Evolutionary conservation across 2,888 invertebrate genomes (phyloP), one percentile per base, ranked within the genome.

Genomic region (Eristalinus sepulchralis): DNA sequence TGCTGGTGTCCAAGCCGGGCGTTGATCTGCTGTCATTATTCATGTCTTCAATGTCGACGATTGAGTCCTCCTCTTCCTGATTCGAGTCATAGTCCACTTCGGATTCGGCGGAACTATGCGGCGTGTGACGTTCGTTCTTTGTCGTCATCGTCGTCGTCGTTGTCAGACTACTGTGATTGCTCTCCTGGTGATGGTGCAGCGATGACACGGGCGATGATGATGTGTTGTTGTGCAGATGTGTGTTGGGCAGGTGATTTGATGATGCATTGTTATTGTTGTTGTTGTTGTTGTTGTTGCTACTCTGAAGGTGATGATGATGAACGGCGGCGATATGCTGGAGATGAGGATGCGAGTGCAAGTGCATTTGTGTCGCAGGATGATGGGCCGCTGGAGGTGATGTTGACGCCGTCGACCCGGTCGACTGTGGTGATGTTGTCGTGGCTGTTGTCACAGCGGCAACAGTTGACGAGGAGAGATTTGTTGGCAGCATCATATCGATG

Each of bases 1-100:
- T 92, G 88, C 91, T 91, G 88, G 90, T 91, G 78, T 92, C 92
- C 53, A 92, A 82, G 36, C 92, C 92, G 31, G 93, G 93, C 22
- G 92, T 93, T 66, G 93, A 92, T 76, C 93, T 91, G 34, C 91
- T 91, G 73, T 95, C 95, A 83, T 94, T 94, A 90, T 95, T 95
- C 90, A 96, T 93, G 90, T 96, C 97, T 91, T 96, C 97, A 13
- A 97, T 96, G 91, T 97, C 97, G 13, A 97, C 96, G 78, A 96
- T 96, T 6, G 95, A 95, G 90, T 96, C 93, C 83, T 93, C 93
- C 82, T 92, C 92, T 77, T 92, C 92, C 71, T 92, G 90, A 85
- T 91, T 90, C 82, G 89, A 92, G 89, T 93, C 93, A 88, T 93
- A 93, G 80, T 93, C 93, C 85, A 92, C 83, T 88, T 93, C 93